Evolutionary conservation across 2,113 vertebrate genomes (phyloP).

Genomic region (Antigone vipio): DNA sequence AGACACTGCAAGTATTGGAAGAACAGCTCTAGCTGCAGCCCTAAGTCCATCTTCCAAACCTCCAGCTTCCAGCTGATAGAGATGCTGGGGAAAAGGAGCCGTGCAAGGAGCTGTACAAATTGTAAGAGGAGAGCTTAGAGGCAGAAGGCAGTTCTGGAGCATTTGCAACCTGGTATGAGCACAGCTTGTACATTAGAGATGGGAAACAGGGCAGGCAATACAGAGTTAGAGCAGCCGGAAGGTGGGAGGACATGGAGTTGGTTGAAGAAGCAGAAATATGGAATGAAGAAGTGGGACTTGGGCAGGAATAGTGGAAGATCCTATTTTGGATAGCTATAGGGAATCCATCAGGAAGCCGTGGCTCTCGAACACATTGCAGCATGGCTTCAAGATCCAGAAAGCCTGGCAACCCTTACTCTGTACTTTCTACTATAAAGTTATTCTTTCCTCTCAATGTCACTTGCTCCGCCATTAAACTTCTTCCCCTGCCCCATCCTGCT

Average conservation of each 20-base stretch:
- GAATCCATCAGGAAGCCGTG: background rate
- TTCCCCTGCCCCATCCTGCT: background rate
- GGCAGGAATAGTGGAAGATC: background rate
- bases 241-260: conserved; percentile 5
- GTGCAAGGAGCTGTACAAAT: background rate
- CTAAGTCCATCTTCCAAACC: background rate
- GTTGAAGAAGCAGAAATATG: background rate
- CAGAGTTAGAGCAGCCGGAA: conserved; percentile 9
- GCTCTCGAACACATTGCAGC: background rate
- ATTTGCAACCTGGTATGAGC: background rate
- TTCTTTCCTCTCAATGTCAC: background rate
- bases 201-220: background rate
- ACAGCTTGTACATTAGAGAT: background rate
- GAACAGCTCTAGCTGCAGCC: background rate
- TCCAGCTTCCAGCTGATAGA: background rate
- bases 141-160: background rate
- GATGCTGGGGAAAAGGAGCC: background rate
- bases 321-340: background rate
- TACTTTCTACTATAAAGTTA: background rate
- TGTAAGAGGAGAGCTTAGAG: background rate
- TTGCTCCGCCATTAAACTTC: background rate
- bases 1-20: background rate
- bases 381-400: background rate
- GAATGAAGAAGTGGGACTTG: background rate
- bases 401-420: background rate